Evolutionary conservation across 1,140 invertebrate genomes (phyloP).

Genomic region (Drosophila littoralis): DNA sequence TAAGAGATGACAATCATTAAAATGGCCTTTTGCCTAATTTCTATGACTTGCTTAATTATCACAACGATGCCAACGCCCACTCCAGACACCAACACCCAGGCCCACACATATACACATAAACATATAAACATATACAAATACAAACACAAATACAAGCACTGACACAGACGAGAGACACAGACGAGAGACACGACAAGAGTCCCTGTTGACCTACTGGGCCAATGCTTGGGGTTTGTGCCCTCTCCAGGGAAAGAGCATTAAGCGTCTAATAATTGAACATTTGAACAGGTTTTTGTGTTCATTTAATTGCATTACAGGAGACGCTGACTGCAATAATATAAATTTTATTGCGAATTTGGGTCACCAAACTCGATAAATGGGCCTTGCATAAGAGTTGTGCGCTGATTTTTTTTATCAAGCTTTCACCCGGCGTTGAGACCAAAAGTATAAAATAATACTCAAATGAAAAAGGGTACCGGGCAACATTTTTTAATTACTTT

Average conservation of each 20-base stretch:
- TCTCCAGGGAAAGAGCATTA: slow-evolving; percentile 59
- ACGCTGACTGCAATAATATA: slow-evolving; percentile 41
- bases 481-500: slow-evolving; percentile 77
- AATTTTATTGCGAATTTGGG: slow-evolving; percentile 50
- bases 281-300: slow-evolving; percentile 70
- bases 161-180: not conserved
- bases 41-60: slow-evolving; percentile 83
- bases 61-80: slow-evolving; percentile 46
- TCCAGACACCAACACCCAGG: slow-evolving; percentile 1
- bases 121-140: slow-evolving; percentile 5
- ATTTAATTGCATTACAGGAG: slow-evolving; percentile 70
- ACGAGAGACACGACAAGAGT: not conserved
- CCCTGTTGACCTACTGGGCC: slow-evolving; percentile 16
- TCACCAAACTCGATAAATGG: slow-evolving; percentile 25
- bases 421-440: slow-evolving; percentile 10
- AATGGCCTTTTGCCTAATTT: slow-evolving; percentile 82
- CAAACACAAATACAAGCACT: slow-evolving; percentile 6
- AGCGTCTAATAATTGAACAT: slow-evolving; percentile 80
- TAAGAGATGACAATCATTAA: slow-evolving; percentile 77
- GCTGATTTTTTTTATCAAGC: slow-evolving; percentile 33
- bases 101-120: slow-evolving; percentile 3
- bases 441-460: slow-evolving; percentile 50
- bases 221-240: not conserved
- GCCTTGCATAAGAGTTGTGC: slow-evolving; percentile 10
- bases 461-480: slow-evolving; percentile 47